Conservation (phyloP, 2,888 invertebrate species). For the Choristoneura rosaceana region DNA sequence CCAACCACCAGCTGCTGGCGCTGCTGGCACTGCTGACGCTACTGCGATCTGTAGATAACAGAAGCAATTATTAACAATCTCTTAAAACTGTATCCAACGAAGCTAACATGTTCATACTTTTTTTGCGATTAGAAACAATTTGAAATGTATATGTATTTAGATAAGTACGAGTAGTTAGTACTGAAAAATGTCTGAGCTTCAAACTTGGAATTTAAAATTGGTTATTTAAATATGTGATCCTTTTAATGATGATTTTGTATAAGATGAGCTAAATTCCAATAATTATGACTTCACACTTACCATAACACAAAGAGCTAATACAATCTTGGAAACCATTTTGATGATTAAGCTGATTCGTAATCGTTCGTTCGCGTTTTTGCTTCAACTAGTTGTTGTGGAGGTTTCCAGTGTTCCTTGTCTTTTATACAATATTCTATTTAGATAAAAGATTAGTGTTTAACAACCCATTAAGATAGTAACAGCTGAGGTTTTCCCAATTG, state of each 20-base stretch:
- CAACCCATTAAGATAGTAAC: conserved; percentile 53
- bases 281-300: conserved; percentile 56
- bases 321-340: conserved; percentile 71
- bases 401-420: conserved; percentile 47
- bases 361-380: conserved; percentile 51
- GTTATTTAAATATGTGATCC: too few species aligned
- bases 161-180: too few species aligned
- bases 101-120: too few species aligned
- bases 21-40: conserved; percentile 64
- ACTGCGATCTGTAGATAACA: conserved; percentile 59
- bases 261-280: too few species aligned
- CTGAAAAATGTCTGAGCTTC: too few species aligned
- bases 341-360: conserved; percentile 52
- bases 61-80: conserved; percentile 11
- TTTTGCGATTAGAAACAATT: too few species aligned
- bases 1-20: conserved; percentile 54
- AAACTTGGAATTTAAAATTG: too few species aligned
- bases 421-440: conserved; percentile 71
- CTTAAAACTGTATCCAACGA: too few species aligned
- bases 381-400: conserved; percentile 50
- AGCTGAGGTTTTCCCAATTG: conserved; percentile 72
- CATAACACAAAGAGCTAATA: conserved; percentile 65
- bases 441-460: conserved; percentile 57
- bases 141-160: too few species aligned
- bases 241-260: too few species aligned